Percentiles rank a stretch among this genome's conserved stretches.
Evolutionary conservation across 1,140 invertebrate genomes (phyloP).

Genomic region (Vanessa atalanta): DNA sequence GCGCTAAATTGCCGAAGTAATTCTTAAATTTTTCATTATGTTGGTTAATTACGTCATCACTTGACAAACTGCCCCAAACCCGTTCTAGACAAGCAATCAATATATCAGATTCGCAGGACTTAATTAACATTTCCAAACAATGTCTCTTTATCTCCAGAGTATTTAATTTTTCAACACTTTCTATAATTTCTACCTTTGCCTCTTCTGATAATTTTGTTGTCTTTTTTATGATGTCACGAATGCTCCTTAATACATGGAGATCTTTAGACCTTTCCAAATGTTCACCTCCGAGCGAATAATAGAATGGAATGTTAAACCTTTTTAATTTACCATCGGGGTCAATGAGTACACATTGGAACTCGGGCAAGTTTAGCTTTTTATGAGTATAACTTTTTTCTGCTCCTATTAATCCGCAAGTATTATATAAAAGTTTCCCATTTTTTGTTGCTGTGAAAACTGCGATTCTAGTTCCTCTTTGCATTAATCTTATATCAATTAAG

Average conservation of each 20-base stretch:
- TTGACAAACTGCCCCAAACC: slow-evolving; percentile 70
- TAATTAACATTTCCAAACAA: slow-evolving; percentile 86
- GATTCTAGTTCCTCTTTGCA: slow-evolving; percentile 91
- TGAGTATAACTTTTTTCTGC: slow-evolving; percentile 72
- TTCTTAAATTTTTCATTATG: slow-evolving; percentile 58
- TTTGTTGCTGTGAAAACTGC: slow-evolving; percentile 94
- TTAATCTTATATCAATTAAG: slow-evolving; percentile 69
- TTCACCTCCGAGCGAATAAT: slow-evolving; percentile 93
- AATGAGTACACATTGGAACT: slow-evolving; percentile 89
- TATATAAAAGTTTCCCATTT: slow-evolving; percentile 88
- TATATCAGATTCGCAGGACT: slow-evolving; percentile 83
- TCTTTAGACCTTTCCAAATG: slow-evolving; percentile 93
- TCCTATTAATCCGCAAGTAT: slow-evolving; percentile 90
- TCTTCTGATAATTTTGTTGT: slow-evolving; percentile 71
- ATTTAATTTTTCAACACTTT: slow-evolving; percentile 84
- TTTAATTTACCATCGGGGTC: slow-evolving; percentile 90
- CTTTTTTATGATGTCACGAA: slow-evolving; percentile 85
- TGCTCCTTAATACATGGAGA: slow-evolving; percentile 90
- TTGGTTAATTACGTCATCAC: slow-evolving; percentile 38
- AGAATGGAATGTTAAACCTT: slow-evolving; percentile 93
- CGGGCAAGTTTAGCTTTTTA: slow-evolving; percentile 80
- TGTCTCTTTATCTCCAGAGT: slow-evolving; percentile 88
- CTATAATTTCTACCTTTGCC: slow-evolving; percentile 77
- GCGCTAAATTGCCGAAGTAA: slow-evolving; percentile 59
- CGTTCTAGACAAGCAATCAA: slow-evolving; percentile 79